These are phyloP conservation scores for Nudaria mundana DNA, from an alignment of 2,888 invertebrate genomes.

Conservation along the genomic window DNA sequence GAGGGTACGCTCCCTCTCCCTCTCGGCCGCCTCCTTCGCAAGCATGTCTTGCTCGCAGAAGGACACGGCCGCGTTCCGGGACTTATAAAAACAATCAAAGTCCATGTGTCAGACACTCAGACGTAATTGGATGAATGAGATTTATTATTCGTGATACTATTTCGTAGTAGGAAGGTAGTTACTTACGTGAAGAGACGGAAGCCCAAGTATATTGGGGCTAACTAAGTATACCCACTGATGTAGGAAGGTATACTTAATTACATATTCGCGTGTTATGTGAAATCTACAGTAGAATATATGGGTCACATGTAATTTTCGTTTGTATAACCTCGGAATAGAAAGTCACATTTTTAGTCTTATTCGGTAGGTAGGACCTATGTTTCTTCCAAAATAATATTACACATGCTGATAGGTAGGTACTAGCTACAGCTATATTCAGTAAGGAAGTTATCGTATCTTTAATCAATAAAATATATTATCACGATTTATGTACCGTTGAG, in stretches of 20 bases:
- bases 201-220: neutral
- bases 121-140: constrained; percentile 31
- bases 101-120: constrained; percentile 29
- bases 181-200: constrained; percentile 4
- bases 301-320: neutral
- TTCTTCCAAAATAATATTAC: too few relatives aligned
- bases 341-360: neutral
- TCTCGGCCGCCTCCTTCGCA: too few relatives aligned
- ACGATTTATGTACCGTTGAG: too few relatives aligned
- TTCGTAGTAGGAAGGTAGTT: constrained; percentile 6
- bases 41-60: too few relatives aligned
- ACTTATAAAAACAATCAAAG: constrained; percentile 25
- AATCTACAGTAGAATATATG: neutral
- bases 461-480: too few relatives aligned
- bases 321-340: neutral
- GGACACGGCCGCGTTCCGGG: too few relatives aligned
- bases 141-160: constrained; percentile 23
- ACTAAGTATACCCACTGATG: neutral
- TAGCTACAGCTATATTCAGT: too few relatives aligned
- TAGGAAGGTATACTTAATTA: neutral
- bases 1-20: too few relatives aligned
- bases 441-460: too few relatives aligned
- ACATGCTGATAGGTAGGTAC: too few relatives aligned
- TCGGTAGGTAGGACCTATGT: too few relatives aligned
- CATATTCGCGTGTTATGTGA: constrained; percentile 4